Evolutionary conservation across 2,888 invertebrate genomes (phyloP), one percentile per base, ranked within the genome.

Genomic region (Platypus cylindrus): DNA sequence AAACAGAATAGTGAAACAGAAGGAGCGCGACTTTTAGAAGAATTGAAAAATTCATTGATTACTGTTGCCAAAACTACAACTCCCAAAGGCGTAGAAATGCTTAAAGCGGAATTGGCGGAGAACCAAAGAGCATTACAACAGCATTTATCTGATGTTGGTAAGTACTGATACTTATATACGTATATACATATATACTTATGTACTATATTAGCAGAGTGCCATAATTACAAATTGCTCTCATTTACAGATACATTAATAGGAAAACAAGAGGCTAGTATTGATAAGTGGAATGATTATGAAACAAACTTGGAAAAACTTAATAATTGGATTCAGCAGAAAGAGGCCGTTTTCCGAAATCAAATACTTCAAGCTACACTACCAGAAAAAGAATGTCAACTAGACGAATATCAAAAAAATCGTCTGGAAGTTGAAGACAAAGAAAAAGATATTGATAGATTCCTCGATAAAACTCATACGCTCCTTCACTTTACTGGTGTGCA

Each of bases 261-360:
- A 3, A 84, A 82, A 52, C 74, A 89, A 38, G 76, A 78, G 43
- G 71, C 74, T 39, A 75, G 81, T 0, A 61, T 87, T 2, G 70
- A 75, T 32, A 82, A 83, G 55, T 94, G 94, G 94, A 72, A 78
- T 46, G 77, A 78, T 39, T 94, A 91, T 59, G 93, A 94, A 55
- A 70, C 72, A 27, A 75, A 77, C 17, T 68, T 89, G 26, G 86
- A 90, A 45, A 69, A 71, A 15, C 73, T 89, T 18, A 81, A 81
- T 8, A 78, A 78, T 48, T 93, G 93, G 93, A 77, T 93, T 45
- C 79, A 85, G 51, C 68, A 73, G 17, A 78, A 79, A 56, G 93
- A 94, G 65, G 71, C 76, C 5, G 75, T 80, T 35, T 83, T 93
- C 55, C 75, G 89, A 33, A 86, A 91, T 49, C 89, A 89, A 57